Evolutionary conservation across 2,797 vertebrate genomes (phyloP).

Genomic region (Hippocampus kuda): DNA sequence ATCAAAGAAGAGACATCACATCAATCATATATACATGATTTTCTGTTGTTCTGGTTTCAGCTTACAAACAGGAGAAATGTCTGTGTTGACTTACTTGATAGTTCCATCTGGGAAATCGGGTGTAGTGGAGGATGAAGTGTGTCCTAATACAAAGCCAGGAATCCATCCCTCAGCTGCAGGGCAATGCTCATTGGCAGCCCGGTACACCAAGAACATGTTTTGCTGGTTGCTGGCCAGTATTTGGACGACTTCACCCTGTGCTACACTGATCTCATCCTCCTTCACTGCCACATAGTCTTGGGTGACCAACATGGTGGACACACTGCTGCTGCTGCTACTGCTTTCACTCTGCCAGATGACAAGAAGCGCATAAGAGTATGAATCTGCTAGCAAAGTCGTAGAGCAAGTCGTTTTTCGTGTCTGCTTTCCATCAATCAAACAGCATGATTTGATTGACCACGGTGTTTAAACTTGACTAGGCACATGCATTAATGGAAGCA

Average conservation of each 20-base stretch:
- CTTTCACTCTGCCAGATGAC: slow-evolving; percentile 85
- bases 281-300: slow-evolving; percentile 99
- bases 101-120: slow-evolving; percentile 87
- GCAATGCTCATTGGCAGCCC: slow-evolving; percentile 91
- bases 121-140: slow-evolving; percentile 84
- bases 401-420: not conserved
- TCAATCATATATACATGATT: not conserved
- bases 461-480: not conserved
- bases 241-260: slow-evolving; percentile 98
- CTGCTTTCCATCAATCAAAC: slow-evolving; percentile 5
- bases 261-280: slow-evolving; percentile 99
- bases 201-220: slow-evolving; percentile 99
- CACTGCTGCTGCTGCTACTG: slow-evolving; percentile 99
- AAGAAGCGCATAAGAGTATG: not conserved
- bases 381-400: not conserved
- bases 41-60: not conserved
- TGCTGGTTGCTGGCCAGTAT: slow-evolving; percentile 99
- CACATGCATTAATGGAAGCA: slow-evolving; percentile 3
- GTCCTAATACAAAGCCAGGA: slow-evolving; percentile 96
- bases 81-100: slow-evolving; percentile 78
- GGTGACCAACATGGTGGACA: slow-evolving; percentile 99
- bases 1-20: not conserved
- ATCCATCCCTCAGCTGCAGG: slow-evolving; percentile 99
- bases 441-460: slow-evolving; percentile 8
- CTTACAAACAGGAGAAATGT: not conserved